Evolutionary conservation across 1,140 invertebrate species (phyloP), one percentile per base, ranked within the genome.

Genomic region (Zaprionus africanus): DNA sequence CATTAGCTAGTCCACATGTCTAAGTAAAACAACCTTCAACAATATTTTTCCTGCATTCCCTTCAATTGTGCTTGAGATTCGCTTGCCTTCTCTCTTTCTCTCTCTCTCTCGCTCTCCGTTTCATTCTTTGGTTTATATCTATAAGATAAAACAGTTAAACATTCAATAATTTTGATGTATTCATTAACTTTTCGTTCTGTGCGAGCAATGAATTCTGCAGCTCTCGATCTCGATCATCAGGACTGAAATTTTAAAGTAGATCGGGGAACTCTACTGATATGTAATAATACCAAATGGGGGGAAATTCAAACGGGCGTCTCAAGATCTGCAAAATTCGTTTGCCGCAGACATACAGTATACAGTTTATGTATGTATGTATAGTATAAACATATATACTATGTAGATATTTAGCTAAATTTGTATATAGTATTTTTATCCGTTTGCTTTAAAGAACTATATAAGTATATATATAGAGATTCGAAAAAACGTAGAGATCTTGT

Each of bases 141-240:
- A 66, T 72, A 63, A 73, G 71, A 60, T 73, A 73, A 72, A 73
- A 73, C 71, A 73, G 54, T 73, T 67, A 69, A 75, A 75, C 72
- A 70, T 75, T 75, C 59, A 63, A 74, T 74, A 75, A 58, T 34
- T 68, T 17, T 34, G 19, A 46, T 71, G 31, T 57, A 43, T 68
- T 31, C 36, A 57, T 54, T 56, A 74, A 74, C 71, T 74, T 19
- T 57, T 64, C 41, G 28, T 56, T 28, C 38, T 17, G 49, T 26
- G 19, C 36, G 41, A 7, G 9, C 66, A 61, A 65, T 61, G 28
- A 61, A 53, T 31, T 51, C 19, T 15, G n/a, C 13, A 61, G 26
- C n/a, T 56, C 34, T 57, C 12, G 49, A 51, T 36, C 12, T 36
- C 11, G 34, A 13, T 38, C 9, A 0, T 13, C 13, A 28, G 53